Percentiles rank a stretch among this genome's conserved stretches.
Conservation (phyloP, 1,140 invertebrate genomes). For the Trichonephila clavata region DNA sequence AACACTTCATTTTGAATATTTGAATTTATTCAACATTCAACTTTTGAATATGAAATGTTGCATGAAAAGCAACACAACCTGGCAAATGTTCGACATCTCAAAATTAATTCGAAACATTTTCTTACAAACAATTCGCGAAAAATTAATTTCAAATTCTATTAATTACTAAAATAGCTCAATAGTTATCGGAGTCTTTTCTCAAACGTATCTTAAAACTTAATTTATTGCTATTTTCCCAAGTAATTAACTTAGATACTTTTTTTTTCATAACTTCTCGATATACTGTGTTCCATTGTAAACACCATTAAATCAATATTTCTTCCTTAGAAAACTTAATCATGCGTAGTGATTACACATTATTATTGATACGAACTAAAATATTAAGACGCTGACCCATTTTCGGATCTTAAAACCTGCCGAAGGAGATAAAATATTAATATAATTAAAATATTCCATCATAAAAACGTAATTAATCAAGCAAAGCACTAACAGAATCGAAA, state of each 20-base stretch:
- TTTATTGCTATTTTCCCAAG: not conserved
- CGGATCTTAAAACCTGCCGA: constrained; percentile 33
- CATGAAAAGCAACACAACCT: too few species aligned
- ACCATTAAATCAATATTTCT: not conserved
- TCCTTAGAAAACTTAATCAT: not conserved
- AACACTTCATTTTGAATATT: too few species aligned
- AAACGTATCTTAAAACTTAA: not conserved
- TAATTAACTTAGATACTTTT: not conserved
- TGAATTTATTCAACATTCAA: too few species aligned
- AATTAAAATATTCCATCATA: constrained; percentile 50
- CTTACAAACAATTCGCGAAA: too few species aligned
- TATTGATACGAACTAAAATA: constrained; percentile 17
- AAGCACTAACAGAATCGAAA: constrained; percentile 42
- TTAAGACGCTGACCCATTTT: constrained; percentile 6
- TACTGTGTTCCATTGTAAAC: not conserved
- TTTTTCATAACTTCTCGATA: not conserved
- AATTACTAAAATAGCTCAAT: too few species aligned
- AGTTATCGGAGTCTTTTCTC: too few species aligned
- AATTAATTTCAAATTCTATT: too few species aligned
- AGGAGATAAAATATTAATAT: constrained; percentile 42
- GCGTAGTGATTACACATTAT: constrained; percentile 31
- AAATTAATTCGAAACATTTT: too few species aligned
- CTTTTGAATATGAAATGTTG: too few species aligned
- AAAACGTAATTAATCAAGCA: constrained; percentile 68
- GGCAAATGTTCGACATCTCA: too few species aligned